Conservation (phyloP, 2,888 invertebrate genomes). For the Tiliacea aurago region DNA sequence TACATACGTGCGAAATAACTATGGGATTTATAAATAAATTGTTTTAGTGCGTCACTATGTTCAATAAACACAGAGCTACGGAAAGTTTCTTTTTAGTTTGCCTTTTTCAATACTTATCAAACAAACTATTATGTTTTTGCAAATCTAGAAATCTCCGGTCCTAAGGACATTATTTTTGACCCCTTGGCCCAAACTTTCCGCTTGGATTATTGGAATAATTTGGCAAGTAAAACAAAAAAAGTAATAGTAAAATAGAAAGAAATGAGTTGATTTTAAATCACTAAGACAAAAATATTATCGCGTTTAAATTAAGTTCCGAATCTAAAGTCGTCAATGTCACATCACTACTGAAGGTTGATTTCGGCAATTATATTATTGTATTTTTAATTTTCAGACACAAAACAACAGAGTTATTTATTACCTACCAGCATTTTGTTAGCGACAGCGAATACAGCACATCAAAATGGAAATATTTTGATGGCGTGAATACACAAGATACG, state of each 20-base stretch:
- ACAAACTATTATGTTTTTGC: neutral
- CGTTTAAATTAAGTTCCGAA: neutral
- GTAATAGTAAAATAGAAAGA: neutral
- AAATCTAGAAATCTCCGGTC: neutral
- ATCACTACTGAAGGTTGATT: constrained; percentile 52
- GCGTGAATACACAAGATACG: constrained; percentile 12
- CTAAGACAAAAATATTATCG: neutral
- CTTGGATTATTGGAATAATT: neutral
- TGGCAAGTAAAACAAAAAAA: neutral
- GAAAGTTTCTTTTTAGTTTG: neutral
- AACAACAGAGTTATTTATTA: constrained; percentile 53
- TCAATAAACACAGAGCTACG: constrained; percentile 2
- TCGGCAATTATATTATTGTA: constrained; percentile 28
- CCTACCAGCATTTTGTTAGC: constrained; percentile 17
- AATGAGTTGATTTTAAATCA: neutral
- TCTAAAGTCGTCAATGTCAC: constrained; percentile 39
- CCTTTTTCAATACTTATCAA: neutral
- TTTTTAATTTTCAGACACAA: constrained; percentile 3
- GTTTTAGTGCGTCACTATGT: constrained; percentile 9
- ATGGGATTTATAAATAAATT: constrained; percentile 41
- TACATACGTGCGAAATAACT: constrained; percentile 10
- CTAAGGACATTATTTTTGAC: neutral
- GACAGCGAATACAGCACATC: constrained; percentile 28
- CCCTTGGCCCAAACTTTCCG: neutral
- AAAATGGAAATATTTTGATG: constrained; percentile 14